These are phyloP conservation scores for Stramonita haemastoma DNA, from an alignment of 2,888 invertebrate species.

Conservation along the genomic window DNA sequence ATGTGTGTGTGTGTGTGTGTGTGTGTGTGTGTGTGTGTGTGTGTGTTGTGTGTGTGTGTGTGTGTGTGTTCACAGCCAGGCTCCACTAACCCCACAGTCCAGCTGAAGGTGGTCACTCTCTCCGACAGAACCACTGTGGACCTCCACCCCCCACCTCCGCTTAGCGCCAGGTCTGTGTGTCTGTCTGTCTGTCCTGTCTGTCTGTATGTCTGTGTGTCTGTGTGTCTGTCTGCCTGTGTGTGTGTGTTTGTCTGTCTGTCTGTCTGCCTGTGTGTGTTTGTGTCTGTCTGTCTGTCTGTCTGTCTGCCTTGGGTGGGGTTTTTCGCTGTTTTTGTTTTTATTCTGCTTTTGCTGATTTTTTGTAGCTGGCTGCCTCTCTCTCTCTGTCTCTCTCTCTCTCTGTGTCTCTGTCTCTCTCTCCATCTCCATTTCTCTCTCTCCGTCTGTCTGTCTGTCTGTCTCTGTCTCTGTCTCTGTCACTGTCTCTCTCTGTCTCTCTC, in stretches of 20 bases:
- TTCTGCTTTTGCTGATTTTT: too few species aligned
- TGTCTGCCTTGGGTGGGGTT: not conserved
- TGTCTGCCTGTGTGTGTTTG: not conserved
- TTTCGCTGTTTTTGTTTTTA: not conserved
- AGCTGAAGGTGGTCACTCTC: slow-evolving; percentile 90
- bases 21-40: not conserved
- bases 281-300: not conserved
- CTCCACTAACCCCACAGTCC: slow-evolving; percentile 85
- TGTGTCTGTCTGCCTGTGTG: not conserved
- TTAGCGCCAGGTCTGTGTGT: slow-evolving; percentile 60
- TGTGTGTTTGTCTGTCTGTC: not conserved
- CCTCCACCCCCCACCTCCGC: slow-evolving; percentile 58
- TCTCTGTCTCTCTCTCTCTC: too few species aligned
- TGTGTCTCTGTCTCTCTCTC: too few species aligned
- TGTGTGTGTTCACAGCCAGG: slow-evolving; percentile 65
- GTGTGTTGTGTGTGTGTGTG: slow-evolving; percentile 17
- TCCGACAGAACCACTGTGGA: slow-evolving; percentile 78
- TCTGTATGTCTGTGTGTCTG: not conserved
- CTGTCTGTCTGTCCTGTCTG: not conserved
- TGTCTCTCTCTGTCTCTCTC: too few species aligned
- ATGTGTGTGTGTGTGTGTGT: not conserved
- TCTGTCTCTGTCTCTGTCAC: too few species aligned
- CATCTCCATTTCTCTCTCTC: too few species aligned
- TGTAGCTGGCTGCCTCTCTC: too few species aligned
- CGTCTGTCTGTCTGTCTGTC: too few species aligned